Evolutionary conservation across 1,140 invertebrate species (phyloP), one percentile per base, ranked within the genome.

Genomic region (Platorchestia sp.): DNA sequence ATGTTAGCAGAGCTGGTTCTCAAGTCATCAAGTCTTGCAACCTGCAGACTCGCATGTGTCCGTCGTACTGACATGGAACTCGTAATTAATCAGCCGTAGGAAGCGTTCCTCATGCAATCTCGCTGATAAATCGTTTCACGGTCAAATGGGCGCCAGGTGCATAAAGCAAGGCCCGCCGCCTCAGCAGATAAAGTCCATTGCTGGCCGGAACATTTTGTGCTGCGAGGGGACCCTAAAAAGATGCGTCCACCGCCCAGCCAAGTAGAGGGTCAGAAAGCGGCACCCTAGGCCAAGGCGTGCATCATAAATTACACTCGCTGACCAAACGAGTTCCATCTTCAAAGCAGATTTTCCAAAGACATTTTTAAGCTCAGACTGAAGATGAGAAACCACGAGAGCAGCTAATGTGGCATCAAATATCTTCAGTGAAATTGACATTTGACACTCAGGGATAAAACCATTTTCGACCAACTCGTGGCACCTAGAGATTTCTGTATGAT

Each of bases 71-170:
- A 42, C 43, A 47, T 45, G 40, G 45, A 0, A 6, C 40, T 44
- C 45, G 91, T 45, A 93, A 93, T 93, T 93, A 93, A 93, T 93
- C 91, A 93, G 91, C 43, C 44, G 44, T 44, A 3, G 87, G 5
- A 14, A 90, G 7, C 43, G 45, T 36, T 47, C 91, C 41, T 47
- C 44, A 93, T 45, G 91, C 91, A 93, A 93, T 93, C 91, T 93
- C 36, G 43, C 36, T 93, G 91, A 93, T 93, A 93, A 93, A 93
- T 93, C 91, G 91, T 93, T 93, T 93, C 91, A 93, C 91, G 91
- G 91, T 93, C 91, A 93, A 93, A 93, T 93, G 44, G 91, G 45
- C 91, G 91, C 91, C 91, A 93, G 91, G 91, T 93, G 91, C 91
- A 93, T 93, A 93, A 93, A 93, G 91, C 43, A 93, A 36, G 91